Base-by-base conservation (phyloP, 2,113 vertebrate species). In the Nesoenas mayeri region DNA sequence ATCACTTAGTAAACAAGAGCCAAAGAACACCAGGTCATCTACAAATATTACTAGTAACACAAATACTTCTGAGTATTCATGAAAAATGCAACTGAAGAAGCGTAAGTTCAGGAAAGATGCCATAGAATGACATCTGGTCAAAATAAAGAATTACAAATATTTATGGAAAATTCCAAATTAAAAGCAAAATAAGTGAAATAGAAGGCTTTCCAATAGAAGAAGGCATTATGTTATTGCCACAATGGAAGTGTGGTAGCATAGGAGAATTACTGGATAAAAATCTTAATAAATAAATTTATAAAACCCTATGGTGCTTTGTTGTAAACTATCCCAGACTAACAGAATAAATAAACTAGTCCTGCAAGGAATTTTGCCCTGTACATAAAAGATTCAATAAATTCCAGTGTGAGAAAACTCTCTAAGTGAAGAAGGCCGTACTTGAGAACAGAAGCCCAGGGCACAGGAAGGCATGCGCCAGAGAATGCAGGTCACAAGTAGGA, bases 121-220 rank as follows among this genome's bases (percentile, higher is more conserved):
- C 78, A 79, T 5, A 70, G 36, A 92, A 82, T 28, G 54, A 61
- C 67, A 85, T 53, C 50, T 77, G 40, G 71, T 58, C 48, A 93
- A 96, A 95, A 79, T 65, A 85, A 79, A 83, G 24, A 75, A 72
- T 10, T 75, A 26, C 29, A 94, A 92, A 87, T 88, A 70, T 89
- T 82, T 82, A 66, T 38, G 29, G 26, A 62, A 91, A 95, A 85
- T 66, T 79, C 40, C 24, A 93, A 82, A 54, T 79, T 85, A 82
- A 81, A 93, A 84, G 9, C 8, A 96, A 89, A 77, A 29, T 77
- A 65, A 70, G 11, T 73, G 6, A 93, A 89, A 58, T 40, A 77
- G 25, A 91, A 75, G 19, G 8, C 8, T 79, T 70, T 91, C 22
- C n/a, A 73, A 5, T 9, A 81, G 12, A 89, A 85, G 15, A 13